These are phyloP conservation scores for Micrasema minimum DNA, from an alignment of 1,140 invertebrate genomes.

Conservation along the genomic window DNA sequence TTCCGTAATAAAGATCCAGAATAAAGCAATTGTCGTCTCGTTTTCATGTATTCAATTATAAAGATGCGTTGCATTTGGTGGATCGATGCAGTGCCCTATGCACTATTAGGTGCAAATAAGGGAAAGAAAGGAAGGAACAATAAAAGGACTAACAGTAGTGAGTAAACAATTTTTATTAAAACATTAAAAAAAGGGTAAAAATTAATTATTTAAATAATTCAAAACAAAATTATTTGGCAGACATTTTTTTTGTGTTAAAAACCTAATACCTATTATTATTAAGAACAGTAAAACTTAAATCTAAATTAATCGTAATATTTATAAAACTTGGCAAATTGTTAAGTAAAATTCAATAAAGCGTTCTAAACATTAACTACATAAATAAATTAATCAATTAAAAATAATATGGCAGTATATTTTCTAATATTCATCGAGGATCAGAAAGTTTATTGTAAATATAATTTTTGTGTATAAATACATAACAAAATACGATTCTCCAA, in stretches of 20 bases:
- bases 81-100: no score
- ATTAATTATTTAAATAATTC: not conserved
- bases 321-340: slow-evolving; percentile 1
- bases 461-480: not conserved
- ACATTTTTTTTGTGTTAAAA: slow-evolving; percentile 9
- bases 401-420: slow-evolving; percentile 1
- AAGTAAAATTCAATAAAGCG: not conserved
- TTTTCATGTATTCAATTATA: no score
- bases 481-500: not conserved
- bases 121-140: no score
- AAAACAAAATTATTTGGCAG: not conserved
- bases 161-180: no score
- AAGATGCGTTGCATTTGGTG: no score
- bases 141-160: no score
- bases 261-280: no score
- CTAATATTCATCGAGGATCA: not conserved
- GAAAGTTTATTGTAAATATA: not conserved
- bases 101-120: no score
- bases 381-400: slow-evolving; percentile 3
- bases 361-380: not conserved
- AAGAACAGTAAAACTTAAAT: not conserved
- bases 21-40: no score
- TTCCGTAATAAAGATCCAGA: no score
- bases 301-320: not conserved
- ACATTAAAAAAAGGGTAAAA: not conserved